Evolutionary conservation across 2,888 invertebrate species (phyloP), one percentile per base, ranked within the genome.

Genomic region (Myathropa florea): DNA sequence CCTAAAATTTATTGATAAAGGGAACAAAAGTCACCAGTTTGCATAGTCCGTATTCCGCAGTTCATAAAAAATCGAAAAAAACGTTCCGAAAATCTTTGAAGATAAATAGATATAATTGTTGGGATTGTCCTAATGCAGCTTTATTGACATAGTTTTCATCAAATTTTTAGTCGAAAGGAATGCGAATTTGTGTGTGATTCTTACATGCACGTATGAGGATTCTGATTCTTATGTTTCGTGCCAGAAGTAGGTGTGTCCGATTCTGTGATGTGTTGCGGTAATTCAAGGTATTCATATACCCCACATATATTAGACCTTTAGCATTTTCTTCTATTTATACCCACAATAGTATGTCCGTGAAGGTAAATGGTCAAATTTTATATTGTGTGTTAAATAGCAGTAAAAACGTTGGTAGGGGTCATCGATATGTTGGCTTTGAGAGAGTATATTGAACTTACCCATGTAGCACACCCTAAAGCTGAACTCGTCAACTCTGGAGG

Each of bases 401-500:
- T 67, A 55, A 67, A 67, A 30, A 30, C 21, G 30, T 14, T 55
- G 21, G 26, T 28, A 65, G 18, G 18, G 46, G 18, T n/a, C 65
- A 46, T 53, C 26, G 26, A 18, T 46, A 65, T 46, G 65, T 28
- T 28, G 46, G 46, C 46, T 18, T 46, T 46, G 4, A 18, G 1
- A 9, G 55, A 67, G 67, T 59, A 59, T 59, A 70, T 59, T 57
- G 68, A 70, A 57, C 68, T 70, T 33, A 9, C 36, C 23, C 24
- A 55, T n/a, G 24, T n/a, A 70, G 9, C 68, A 36, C 68, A 24
- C 68, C 68, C 68, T 59, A 12, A 70, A 10, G 6, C 18, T 18
- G 46, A 18, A 18, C 18, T 7, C 3, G 46, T 46, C 46, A 18
- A 18, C n/a, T 4, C 18, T 18, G n/a, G 7, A 2, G 18, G 18